phyloP scores from a whole-genome alignment of 2,888 invertebrate species.

The Antitype chi region DNA sequence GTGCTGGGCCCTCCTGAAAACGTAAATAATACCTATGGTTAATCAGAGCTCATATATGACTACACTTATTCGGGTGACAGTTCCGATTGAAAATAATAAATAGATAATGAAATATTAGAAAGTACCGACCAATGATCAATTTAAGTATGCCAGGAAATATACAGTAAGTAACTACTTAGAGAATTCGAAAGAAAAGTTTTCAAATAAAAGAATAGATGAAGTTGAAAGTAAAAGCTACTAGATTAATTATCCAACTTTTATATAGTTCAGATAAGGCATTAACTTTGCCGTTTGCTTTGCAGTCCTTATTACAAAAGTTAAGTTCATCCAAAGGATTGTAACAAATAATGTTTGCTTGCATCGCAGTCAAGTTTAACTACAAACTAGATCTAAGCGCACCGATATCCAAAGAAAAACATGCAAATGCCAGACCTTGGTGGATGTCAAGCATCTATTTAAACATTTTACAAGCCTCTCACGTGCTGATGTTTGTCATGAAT shows the following conservation, averaged over 20 bases:
- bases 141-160: neutral
- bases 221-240: constrained; percentile 23
- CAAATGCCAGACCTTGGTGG: constrained; percentile 11
- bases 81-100: neutral
- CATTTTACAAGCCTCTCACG: constrained; percentile 19
- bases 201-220: constrained; percentile 23
- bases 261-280: constrained; percentile 51
- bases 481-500: constrained; percentile 22
- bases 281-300: constrained; percentile 59
- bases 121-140: neutral
- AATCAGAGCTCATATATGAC: neutral
- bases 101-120: neutral
- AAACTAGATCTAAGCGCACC: constrained; percentile 40
- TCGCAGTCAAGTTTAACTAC: constrained; percentile 47
- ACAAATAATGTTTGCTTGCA: constrained; percentile 46
- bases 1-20: neutral
- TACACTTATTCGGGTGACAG: no score
- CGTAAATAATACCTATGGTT: neutral
- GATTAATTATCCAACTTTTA: constrained; percentile 60
- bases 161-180: neutral
- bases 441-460: constrained; percentile 19
- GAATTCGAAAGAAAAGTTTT: neutral
- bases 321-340: constrained; percentile 50
- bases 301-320: constrained; percentile 69
- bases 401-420: constrained; percentile 10